Percentiles rank a stretch among this genome's conserved stretches.
Conservation (phyloP, 1,140 invertebrate genomes). For the Rhopalosiphum padi region DNA sequence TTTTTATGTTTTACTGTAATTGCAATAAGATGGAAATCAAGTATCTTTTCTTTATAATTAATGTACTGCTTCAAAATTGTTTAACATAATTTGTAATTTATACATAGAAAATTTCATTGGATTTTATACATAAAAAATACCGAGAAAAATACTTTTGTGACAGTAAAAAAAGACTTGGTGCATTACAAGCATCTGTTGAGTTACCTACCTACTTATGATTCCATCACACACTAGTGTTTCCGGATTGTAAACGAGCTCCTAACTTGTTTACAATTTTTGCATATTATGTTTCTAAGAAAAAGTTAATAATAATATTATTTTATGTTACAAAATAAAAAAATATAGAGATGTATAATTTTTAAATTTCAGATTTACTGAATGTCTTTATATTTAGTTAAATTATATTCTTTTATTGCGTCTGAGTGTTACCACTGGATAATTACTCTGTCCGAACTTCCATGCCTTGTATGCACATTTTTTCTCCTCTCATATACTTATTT, state of each 20-base stretch:
- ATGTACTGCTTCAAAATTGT: background rate
- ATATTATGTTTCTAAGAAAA: background rate
- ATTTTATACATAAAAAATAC: background rate
- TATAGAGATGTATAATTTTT: background rate
- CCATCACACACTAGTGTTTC: background rate
- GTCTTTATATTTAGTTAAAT: no score
- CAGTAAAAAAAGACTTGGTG: background rate
- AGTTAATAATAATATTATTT: background rate
- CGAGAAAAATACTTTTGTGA: background rate
- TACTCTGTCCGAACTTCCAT: no score
- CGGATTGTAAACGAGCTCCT: background rate
- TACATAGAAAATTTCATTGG: background rate
- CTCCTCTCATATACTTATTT: no score
- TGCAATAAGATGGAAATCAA: background rate
- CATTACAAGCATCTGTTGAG: background rate
- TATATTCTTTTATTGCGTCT: no score
- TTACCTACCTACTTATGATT: background rate
- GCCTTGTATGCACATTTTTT: no score
- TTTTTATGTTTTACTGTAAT: background rate
- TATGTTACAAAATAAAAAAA: no score
- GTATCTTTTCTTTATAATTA: background rate
- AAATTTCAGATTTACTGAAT: no score
- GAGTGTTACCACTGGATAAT: no score
- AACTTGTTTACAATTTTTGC: background rate
- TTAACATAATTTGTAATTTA: background rate